Evolutionary conservation across 1,140 invertebrate genomes (phyloP), one percentile per base, ranked within the genome.

Genomic region (Octopus sinensis): DNA sequence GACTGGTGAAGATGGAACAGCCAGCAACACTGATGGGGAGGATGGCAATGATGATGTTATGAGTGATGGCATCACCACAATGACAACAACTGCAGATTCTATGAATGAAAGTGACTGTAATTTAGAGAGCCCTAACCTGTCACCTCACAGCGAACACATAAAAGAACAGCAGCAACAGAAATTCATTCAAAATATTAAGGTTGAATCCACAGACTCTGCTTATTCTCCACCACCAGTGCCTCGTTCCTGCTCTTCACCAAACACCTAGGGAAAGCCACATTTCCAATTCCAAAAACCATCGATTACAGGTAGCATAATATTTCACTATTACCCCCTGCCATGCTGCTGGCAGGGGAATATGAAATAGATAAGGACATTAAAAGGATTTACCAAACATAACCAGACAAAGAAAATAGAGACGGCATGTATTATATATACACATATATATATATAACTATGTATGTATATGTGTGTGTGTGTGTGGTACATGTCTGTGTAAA

Each of bases 11-110:
- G 76, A 77, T 17, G 76, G 76, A 77, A 53, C 76, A 43, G 76
- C 76, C 76, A 77, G 76, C 76, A 77, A 77, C 52, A 77, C 76
- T 51, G 76, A 77, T 77, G 76, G 76, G 52, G 76, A 77, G 76
- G 76, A 77, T 53, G 76, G 76, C 23, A 51, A 77, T 43, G 76
- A 77, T 77, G 76, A 77, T 77, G 30, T 77, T 7, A 77, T 77
- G 76, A 77, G 76, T 53, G 76, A 77, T 17, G 52, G 76, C 23
- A 77, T 77, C 23, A 77, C 76, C 4, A 73, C 68, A 73, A 73
- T 23, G 68, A 73, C 68, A 23, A 73, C 68, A 23, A 62, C 56
- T 9, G 76, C 76, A 77, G 76, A 77, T 51, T 77, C 76, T 77
- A 17, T 77, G 6, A 43, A 77, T 77, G 76, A 77, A 77, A 77